Conservation (phyloP, 1,140 invertebrate genomes). For the Thaumatotibia leucotreta region DNA sequence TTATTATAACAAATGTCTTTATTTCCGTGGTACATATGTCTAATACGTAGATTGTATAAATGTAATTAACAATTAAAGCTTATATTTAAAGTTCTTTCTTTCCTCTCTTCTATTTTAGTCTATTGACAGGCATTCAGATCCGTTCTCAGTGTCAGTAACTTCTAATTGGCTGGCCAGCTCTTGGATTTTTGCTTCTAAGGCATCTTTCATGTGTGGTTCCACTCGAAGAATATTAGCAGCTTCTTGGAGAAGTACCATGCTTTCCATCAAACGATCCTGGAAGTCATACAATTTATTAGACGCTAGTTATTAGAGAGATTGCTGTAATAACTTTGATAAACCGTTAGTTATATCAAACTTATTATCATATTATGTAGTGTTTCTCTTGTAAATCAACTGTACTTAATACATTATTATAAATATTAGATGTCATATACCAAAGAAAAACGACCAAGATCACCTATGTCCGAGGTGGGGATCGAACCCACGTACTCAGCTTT, state of each 20-base stretch:
- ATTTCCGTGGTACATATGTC: background rate
- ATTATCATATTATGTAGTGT: no score
- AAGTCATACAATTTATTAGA: slow-evolving; percentile 20
- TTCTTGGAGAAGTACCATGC: slow-evolving; percentile 75
- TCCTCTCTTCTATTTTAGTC: background rate
- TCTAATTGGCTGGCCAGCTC: slow-evolving; percentile 63
- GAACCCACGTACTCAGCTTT: no score
- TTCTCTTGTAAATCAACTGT: no score
- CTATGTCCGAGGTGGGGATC: no score
- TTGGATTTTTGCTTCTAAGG: slow-evolving; percentile 66
- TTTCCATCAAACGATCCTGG: slow-evolving; percentile 74
- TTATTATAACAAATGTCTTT: background rate
- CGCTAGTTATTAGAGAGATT: no score
- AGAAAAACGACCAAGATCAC: no score
- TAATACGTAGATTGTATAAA: background rate
- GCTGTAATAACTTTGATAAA: no score
- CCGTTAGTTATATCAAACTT: no score
- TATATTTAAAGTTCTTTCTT: background rate
- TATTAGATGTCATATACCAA: no score
- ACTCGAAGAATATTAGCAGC: slow-evolving; percentile 76
- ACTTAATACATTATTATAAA: no score
- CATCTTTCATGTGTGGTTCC: slow-evolving; percentile 78
- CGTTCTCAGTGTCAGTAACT: slow-evolving; percentile 25
- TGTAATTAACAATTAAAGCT: background rate
- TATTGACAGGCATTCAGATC: slow-evolving; percentile 13